These are phyloP conservation scores for Heliconius hermathena DNA, from an alignment of 1,140 invertebrate genomes.

Conservation along the genomic window DNA sequence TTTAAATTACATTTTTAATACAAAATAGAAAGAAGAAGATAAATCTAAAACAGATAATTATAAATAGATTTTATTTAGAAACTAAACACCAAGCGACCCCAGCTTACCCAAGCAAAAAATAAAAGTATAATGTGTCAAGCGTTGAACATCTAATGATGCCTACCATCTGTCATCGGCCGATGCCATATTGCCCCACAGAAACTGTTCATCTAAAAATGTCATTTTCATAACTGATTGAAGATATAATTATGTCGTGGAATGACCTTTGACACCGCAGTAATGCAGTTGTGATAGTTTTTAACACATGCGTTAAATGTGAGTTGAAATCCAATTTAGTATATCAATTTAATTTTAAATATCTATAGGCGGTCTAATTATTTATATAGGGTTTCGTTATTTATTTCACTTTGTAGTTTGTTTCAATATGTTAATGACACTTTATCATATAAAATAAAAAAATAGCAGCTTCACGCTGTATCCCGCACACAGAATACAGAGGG, in stretches of 20 bases:
- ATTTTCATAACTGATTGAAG: constrained; percentile 35
- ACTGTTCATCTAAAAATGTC: constrained; percentile 47
- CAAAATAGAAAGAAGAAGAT: background rate
- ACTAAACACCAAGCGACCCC: constrained; percentile 21
- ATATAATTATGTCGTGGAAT: constrained; percentile 11
- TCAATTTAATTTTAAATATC: too few relatives aligned
- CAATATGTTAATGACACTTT: too few relatives aligned
- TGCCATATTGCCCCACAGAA: constrained; percentile 46
- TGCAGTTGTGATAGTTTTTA: too few relatives aligned
- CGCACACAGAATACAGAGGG: too few relatives aligned
- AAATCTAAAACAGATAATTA: background rate
- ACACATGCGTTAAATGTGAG: background rate
- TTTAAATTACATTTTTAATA: background rate
- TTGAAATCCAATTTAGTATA: background rate
- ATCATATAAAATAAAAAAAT: too few relatives aligned
- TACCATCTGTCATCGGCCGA: constrained; percentile 49
- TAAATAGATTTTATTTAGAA: constrained; percentile 1
- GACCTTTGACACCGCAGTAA: background rate
- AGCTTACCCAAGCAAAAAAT: constrained; percentile 21
- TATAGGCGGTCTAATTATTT: too few relatives aligned
- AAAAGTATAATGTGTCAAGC: constrained; percentile 34
- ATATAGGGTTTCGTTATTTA: too few relatives aligned
- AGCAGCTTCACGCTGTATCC: too few relatives aligned
- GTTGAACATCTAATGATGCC: constrained; percentile 45
- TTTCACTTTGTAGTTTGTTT: too few relatives aligned